These are phyloP conservation scores for Eueides isabella DNA, from an alignment of 1,140 invertebrate genomes.

Conservation along the genomic window DNA sequence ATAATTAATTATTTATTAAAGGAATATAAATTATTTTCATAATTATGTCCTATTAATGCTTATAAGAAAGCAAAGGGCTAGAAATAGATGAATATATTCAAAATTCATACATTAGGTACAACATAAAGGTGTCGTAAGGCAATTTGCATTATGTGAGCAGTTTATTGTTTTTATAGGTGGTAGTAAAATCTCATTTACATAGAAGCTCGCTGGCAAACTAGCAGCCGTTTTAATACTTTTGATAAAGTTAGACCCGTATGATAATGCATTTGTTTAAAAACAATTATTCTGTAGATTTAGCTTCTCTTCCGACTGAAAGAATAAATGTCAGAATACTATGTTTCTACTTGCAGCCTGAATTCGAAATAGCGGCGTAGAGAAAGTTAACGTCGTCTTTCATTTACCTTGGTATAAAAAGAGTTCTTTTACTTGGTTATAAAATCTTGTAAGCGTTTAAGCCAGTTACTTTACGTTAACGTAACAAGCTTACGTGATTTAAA, in stretches of 20 bases:
- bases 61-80: too few relatives aligned
- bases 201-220: background rate
- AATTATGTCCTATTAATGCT: too few relatives aligned
- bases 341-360: too few relatives aligned
- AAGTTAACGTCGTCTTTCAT: background rate
- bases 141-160: background rate
- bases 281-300: too few relatives aligned
- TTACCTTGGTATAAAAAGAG: too few relatives aligned
- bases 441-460: slow-evolving; percentile 4
- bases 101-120: background rate
- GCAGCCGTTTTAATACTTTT: background rate
- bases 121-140: background rate
- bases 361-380: too few relatives aligned
- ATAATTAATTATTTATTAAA: too few relatives aligned
- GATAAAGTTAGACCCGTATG: background rate
- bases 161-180: background rate
- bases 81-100: background rate
- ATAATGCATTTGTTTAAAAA: background rate
- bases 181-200: background rate
- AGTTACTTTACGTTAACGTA: slow-evolving; percentile 8
- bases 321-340: too few relatives aligned
- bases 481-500: slow-evolving; percentile 1
- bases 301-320: too few relatives aligned
- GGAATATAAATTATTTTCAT: too few relatives aligned
- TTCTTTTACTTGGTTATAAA: background rate